These are phyloP conservation scores for Anthoptus insignis DNA, from an alignment of 2,888 invertebrate genomes.

Conservation along the genomic window DNA sequence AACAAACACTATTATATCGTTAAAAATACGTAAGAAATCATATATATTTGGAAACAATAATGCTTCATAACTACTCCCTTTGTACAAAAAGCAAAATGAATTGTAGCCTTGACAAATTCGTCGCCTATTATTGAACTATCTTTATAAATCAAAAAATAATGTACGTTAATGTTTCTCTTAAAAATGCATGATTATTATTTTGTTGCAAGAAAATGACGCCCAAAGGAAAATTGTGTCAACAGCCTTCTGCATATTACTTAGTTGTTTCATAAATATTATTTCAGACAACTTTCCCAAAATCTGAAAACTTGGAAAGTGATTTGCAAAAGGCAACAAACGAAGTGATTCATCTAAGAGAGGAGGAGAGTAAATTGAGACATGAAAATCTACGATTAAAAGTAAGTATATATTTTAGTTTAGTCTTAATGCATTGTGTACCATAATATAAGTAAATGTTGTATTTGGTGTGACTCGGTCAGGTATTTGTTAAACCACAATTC, in stretches of 20 bases:
- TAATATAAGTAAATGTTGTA: constrained; percentile 28
- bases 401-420: constrained; percentile 55
- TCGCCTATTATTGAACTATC: constrained; percentile 1
- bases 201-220: constrained; percentile 28
- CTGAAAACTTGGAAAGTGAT: constrained; percentile 76
- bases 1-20: too few species aligned
- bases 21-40: too few species aligned
- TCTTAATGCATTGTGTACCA: constrained; percentile 15
- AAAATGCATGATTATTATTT: constrained; percentile 23
- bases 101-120: too few species aligned
- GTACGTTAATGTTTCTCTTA: too few species aligned
- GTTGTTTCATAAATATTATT: constrained; percentile 51
- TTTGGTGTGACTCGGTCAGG: constrained; percentile 38
- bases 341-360: constrained; percentile 92
- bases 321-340: constrained; percentile 91
- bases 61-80: too few species aligned
- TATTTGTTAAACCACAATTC: constrained; percentile 34
- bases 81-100: too few species aligned
- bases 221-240: constrained; percentile 11
- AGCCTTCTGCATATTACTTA: constrained; percentile 35
- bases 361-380: constrained; percentile 93
- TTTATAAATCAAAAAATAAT: too few species aligned
- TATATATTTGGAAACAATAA: too few species aligned
- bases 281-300: constrained; percentile 73
- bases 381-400: constrained; percentile 96